Evolutionary conservation across 2,797 vertebrate genomes (phyloP), one percentile per base, ranked within the genome.

Genomic region (Hozukius guyotensis): DNA sequence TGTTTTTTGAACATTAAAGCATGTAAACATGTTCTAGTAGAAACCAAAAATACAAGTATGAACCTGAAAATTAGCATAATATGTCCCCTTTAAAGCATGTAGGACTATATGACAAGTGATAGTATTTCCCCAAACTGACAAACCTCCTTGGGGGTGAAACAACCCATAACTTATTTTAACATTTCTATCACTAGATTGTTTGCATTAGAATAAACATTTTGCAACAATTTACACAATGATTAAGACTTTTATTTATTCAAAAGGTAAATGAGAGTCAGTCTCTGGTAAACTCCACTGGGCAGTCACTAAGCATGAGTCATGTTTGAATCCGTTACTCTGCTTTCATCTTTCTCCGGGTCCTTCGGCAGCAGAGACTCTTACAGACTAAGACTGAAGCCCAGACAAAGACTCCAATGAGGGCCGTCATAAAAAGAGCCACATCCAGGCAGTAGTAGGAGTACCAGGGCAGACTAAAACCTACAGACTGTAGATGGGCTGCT

Each of bases 371-470:
- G 20, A 93, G 5, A 12, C 46, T 20, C 72, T 75, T 89, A 66
- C 90, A 93, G 34, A 85, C 2, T 4, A 46, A 71, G 8, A 91
- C 24, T n/a, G 53, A 72, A 53, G 27, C 55, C 90, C 89, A 92
- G 20, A 87, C 36, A 9, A 65, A 63, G 25, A 49, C 61, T 57
- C 32, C 82, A 5, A 10, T 11, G 2, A 93, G 2, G 1, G 49
- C 61, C 36, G 77, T 16, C 6, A 92, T 20, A 0, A 95, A 63
- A 38, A 72, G 36, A 52, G 66, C 84, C 36, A 95, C 87, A 64
- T 95, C 95, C 67, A 95, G 49, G 29, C 88, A 77, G 72, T 85
- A 86, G 80, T 95, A 95, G 36, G 91, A 77, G 74, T 93, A 95
- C 93, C 95, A 95, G 7, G 94, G 87, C 22, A 96, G 76, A 8